phyloP scores from a whole-genome alignment of 2,113 vertebrate species.

The Acinonyx jubatus region DNA sequence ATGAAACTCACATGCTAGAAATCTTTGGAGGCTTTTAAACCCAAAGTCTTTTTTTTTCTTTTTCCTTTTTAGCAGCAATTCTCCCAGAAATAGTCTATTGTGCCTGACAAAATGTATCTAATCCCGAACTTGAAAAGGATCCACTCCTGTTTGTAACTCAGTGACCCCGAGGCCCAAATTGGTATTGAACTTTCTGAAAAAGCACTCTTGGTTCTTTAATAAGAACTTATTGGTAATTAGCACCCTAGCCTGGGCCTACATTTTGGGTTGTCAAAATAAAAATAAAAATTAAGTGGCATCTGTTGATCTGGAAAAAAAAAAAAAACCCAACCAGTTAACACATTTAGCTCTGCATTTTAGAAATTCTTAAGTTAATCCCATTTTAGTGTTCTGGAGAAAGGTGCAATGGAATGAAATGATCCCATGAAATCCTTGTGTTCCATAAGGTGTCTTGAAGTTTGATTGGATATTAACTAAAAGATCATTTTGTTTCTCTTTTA shows the following conservation, averaged over 20 bases:
- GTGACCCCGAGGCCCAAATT: constrained; percentile 28
- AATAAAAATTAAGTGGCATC: constrained; percentile 71
- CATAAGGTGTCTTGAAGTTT: constrained; percentile 63
- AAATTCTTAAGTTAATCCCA: constrained; percentile 27
- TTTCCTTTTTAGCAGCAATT: constrained; percentile 4
- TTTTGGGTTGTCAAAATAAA: constrained; percentile 69
- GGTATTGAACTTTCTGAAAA: constrained; percentile 60
- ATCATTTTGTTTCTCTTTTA: constrained; percentile 76
- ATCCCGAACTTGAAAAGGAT: constrained; percentile 6
- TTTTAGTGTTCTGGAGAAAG: constrained; percentile 49
- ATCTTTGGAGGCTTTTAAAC: constrained; percentile 38
- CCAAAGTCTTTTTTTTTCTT: background rate
- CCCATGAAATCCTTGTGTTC: constrained; percentile 56
- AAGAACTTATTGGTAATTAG: constrained; percentile 65
- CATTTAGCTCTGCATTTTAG: constrained; percentile 39
- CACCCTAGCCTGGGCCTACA: constrained; percentile 37
- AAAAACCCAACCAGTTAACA: background rate
- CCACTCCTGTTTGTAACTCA: constrained; percentile 36
- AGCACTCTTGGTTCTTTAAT: constrained; percentile 46
- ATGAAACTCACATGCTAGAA: background rate
- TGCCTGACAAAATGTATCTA: constrained; percentile 43
- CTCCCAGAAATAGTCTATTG: constrained; percentile 37
- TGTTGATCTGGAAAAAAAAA: constrained; percentile 55
- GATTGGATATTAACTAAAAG: constrained; percentile 70
- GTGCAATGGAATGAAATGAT: constrained; percentile 33